phyloP scores from a whole-genome alignment of 2,113 vertebrate genomes.

The Motacilla alba region DNA sequence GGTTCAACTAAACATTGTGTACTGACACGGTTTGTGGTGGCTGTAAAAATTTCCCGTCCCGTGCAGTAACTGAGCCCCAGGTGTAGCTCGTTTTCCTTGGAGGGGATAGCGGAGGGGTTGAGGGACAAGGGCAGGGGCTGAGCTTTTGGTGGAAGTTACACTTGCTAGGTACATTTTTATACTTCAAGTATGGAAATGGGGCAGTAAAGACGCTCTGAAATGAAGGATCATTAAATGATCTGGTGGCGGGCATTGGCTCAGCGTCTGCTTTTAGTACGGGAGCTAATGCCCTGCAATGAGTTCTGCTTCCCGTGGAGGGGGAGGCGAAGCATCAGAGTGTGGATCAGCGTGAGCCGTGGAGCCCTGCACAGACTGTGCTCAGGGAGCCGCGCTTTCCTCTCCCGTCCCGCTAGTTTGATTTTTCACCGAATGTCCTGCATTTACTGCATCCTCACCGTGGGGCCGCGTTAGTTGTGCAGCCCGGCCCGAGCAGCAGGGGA shows the following conservation, averaged over 20 bases:
- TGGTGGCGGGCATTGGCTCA: background rate
- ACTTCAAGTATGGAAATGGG: conserved; percentile 37
- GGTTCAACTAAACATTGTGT: conserved; percentile 2
- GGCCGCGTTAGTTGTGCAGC: conserved; percentile 38
- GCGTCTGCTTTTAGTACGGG: background rate
- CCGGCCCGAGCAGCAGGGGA: background rate
- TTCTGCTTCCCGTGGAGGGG: background rate
- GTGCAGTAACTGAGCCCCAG: conserved; percentile 7
- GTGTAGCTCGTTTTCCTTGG: conserved; percentile 31
- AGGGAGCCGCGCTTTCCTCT: background rate
- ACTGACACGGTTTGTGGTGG: background rate
- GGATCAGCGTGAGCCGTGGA: background rate
- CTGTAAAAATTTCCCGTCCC: conserved; percentile 51
- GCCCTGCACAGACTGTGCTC: background rate
- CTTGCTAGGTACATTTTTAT: conserved; percentile 68
- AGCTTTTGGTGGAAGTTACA: conserved; percentile 55
- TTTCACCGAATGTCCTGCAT: conserved; percentile 39
- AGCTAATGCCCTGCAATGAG: background rate
- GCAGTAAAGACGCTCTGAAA: conserved; percentile 63
- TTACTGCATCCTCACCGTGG: conserved; percentile 53
- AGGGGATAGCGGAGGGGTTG: background rate
- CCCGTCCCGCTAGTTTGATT: background rate
- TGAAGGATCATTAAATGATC: conserved; percentile 56
- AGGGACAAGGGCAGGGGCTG: conserved; percentile 46
- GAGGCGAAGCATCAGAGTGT: background rate